Conservation (phyloP, 1,140 invertebrate genomes). For the Drosophila bocqueti region DNA sequence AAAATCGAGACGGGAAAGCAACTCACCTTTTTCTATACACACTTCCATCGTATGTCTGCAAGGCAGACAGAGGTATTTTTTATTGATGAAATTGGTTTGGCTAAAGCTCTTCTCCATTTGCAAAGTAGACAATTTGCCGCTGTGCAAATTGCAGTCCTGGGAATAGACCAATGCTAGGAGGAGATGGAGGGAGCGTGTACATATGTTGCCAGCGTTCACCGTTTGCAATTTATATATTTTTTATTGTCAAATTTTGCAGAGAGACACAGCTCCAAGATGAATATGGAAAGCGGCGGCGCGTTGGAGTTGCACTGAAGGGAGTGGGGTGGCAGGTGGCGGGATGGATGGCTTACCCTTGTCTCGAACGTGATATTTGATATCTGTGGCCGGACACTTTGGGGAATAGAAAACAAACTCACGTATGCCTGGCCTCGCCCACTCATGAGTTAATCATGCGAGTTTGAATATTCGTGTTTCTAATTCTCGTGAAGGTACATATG, state of each 20-base stretch:
- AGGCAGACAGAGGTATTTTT: slow-evolving; percentile 71
- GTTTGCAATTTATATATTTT: slow-evolving; percentile 64
- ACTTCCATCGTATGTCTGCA: background rate
- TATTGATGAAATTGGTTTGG: slow-evolving; percentile 82
- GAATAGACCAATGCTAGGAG: slow-evolving; percentile 46
- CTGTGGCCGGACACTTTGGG: slow-evolving; percentile 67
- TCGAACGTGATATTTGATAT: slow-evolving; percentile 78
- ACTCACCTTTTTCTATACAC: slow-evolving; percentile 5
- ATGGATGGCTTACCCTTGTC: slow-evolving; percentile 64
- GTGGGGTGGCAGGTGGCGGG: background rate
- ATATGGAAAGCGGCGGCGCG: slow-evolving; percentile 33
- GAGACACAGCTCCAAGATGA: slow-evolving; percentile 43
- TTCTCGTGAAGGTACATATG: slow-evolving; percentile 5
- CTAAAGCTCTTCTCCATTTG: slow-evolving; percentile 64
- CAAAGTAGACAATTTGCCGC: slow-evolving; percentile 75
- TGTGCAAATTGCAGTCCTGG: slow-evolving; percentile 70
- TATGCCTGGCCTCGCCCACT: slow-evolving; percentile 17
- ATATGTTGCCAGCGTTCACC: slow-evolving; percentile 17
- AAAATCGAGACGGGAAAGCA: slow-evolving; percentile 11
- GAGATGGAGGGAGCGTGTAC: slow-evolving; percentile 2
- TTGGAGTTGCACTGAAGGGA: background rate
- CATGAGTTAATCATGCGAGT: slow-evolving; percentile 60
- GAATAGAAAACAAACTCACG: slow-evolving; percentile 48
- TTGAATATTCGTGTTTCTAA: slow-evolving; percentile 32
- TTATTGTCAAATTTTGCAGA: slow-evolving; percentile 78